A percentile compares a stretch with the other conserved stretches of the same genome.
Conservation (phyloP, 1,140 invertebrate species). For the Zaprionus ornatus region DNA sequence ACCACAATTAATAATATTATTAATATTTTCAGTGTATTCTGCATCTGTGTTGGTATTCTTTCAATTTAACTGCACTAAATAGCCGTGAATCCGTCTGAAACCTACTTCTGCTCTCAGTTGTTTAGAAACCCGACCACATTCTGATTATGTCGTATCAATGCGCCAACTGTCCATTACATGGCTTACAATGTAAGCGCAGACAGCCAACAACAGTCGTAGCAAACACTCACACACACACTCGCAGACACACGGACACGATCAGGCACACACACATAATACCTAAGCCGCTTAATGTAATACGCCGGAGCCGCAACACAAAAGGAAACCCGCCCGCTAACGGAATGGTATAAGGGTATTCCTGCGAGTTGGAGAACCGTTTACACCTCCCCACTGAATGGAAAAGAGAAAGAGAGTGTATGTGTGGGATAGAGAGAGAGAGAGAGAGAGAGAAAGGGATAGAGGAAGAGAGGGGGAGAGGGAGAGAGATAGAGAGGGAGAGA, state of each 20-base stretch:
- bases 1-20: background rate
- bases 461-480: too few species aligned
- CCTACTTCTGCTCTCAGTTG: background rate
- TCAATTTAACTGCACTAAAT: background rate
- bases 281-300: conserved; percentile 46
- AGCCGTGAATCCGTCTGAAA: background rate
- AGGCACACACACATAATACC: background rate
- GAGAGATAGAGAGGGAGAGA: background rate
- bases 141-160: conserved; percentile 33
- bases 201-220: background rate
- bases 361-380: background rate
- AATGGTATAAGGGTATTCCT: background rate
- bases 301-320: conserved; percentile 28
- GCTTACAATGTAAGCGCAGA: conserved; percentile 18
- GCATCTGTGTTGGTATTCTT: background rate
- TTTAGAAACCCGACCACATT: conserved; percentile 5
- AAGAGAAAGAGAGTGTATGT: background rate
- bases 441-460: too few species aligned
- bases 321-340: conserved; percentile 3
- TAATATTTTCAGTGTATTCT: background rate
- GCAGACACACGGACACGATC: background rate
- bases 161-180: conserved; percentile 8
- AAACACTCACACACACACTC: background rate
- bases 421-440: background rate
- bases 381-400: background rate